Percentiles rank a stretch among this genome's conserved stretches.
phyloP scores from a whole-genome alignment of 35 echinoderm and acorn worm species.

The Eucidaris tribuloides region DNA sequence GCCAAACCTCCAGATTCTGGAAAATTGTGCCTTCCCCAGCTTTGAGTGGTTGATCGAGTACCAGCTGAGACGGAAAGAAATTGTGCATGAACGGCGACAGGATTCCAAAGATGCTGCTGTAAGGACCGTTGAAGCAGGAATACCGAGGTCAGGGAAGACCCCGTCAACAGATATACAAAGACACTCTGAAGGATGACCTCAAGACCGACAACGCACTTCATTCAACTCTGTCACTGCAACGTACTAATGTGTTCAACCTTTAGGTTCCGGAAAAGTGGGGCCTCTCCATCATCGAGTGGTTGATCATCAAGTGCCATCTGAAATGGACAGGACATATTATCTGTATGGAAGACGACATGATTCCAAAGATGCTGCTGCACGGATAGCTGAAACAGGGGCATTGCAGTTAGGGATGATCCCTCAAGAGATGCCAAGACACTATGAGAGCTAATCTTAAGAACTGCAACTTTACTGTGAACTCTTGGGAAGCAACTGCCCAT shows the following conservation, averaged over 20 bases:
- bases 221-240: too few relatives aligned
- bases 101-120: background rate
- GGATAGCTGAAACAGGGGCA: background rate
- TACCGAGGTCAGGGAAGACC: background rate
- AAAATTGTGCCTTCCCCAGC: background rate
- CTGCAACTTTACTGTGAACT: background rate
- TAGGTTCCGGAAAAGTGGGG: background rate
- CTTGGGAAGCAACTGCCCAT: background rate
- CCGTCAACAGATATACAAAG: background rate
- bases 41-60: background rate
- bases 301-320: background rate
- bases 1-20: background rate
- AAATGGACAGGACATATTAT: background rate
- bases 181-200: background rate
- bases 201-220: background rate
- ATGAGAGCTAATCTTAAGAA: background rate
- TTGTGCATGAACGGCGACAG: too few relatives aligned
- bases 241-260: background rate
- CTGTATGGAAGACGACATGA: background rate
- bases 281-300: background rate
- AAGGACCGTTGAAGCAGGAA: background rate
- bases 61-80: background rate
- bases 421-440: background rate
- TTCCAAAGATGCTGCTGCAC: background rate
- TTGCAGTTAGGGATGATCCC: background rate